Conservation (phyloP, 2,113 vertebrate species). For the Pipa parva region DNA sequence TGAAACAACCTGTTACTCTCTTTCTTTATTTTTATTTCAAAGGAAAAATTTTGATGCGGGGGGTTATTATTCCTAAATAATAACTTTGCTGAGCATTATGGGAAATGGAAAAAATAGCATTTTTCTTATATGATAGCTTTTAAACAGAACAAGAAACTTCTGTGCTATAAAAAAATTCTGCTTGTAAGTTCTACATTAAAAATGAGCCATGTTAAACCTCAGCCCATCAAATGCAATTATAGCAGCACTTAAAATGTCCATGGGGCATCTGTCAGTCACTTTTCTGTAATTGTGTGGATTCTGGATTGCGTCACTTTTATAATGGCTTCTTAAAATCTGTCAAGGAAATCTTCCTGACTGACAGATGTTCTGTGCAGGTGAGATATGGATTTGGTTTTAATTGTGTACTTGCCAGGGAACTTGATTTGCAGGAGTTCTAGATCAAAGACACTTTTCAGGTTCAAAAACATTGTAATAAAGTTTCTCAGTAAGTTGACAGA, state of each 20-base stretch:
- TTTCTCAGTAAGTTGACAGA: slow-evolving; percentile 9
- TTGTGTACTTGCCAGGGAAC: slow-evolving; percentile 19
- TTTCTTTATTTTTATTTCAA: too few relatives aligned
- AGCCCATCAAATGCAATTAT: slow-evolving; percentile 28
- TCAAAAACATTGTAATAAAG: slow-evolving; percentile 20
- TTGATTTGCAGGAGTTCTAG: background rate
- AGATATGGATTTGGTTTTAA: slow-evolving; percentile 26
- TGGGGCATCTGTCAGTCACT: slow-evolving; percentile 33
- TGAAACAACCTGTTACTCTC: too few relatives aligned
- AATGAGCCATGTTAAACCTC: slow-evolving; percentile 14
- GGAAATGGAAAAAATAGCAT: background rate
- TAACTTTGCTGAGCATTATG: background rate
- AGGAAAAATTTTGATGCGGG: too few relatives aligned
- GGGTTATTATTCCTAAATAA: background rate
- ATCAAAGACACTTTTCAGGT: slow-evolving; percentile 23
- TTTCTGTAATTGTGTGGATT: slow-evolving; percentile 8
- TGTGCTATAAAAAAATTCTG: slow-evolving; percentile 9
- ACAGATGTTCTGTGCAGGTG: slow-evolving; percentile 25
- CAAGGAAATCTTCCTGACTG: slow-evolving; percentile 19
- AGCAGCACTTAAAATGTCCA: slow-evolving; percentile 25
- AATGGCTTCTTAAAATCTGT: slow-evolving; percentile 28
- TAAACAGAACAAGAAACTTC: background rate
- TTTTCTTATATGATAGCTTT: slow-evolving; percentile 2
- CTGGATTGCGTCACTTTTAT: slow-evolving; percentile 27
- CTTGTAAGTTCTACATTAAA: slow-evolving; percentile 12